Evolutionary conservation across 2,797 vertebrate genomes (phyloP), one percentile per base, ranked within the genome.

Genomic region (Propithecus deckenii): DNA sequence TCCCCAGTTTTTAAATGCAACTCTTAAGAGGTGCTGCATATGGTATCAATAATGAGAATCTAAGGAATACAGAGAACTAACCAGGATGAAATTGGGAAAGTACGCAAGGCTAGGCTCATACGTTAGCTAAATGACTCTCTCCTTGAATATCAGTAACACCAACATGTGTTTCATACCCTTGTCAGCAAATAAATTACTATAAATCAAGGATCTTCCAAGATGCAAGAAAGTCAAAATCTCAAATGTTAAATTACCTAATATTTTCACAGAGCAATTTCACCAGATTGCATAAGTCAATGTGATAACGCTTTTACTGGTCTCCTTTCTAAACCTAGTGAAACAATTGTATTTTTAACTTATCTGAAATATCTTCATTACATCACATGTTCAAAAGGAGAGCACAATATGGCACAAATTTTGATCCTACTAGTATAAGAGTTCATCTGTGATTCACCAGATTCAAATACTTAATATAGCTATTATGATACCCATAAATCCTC

Each of bases 331-430:
- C 14, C 67, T 86, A 96, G 65, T 48, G 41, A 57, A 94, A 88
- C 50, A 91, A 96, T 6, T 92, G 7, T 93, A 93, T 89, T 96
- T 96, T 96, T 87, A 95, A 80, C 41, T 95, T 86, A 67, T 63
- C 46, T 96, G 50, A 96, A 88, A 75, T 95, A 84, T 75, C 46
- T 69, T 90, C 52, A 93, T 57, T 91, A 92, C 1, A 91, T 55
- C 86, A 93, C n/a, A 94, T 85, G 30, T 88, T 88, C 18, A 90
- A 88, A 96, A 91, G 69, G 65, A 83, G 4, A 86, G 0, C 5
- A 57, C 63, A 92, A 78, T 43, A 94, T 18, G 30, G 80, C 76
- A 96, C 32, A 91, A 74, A 89, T 92, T 96, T 89, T 96, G 9
- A 95, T 83, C 91, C 50, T 79, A 95, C 32, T 79, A 92, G 43